These are phyloP conservation scores for Bothrops jararaca DNA, from an alignment of 2,113 vertebrate genomes.

Conservation along the genomic window DNA sequence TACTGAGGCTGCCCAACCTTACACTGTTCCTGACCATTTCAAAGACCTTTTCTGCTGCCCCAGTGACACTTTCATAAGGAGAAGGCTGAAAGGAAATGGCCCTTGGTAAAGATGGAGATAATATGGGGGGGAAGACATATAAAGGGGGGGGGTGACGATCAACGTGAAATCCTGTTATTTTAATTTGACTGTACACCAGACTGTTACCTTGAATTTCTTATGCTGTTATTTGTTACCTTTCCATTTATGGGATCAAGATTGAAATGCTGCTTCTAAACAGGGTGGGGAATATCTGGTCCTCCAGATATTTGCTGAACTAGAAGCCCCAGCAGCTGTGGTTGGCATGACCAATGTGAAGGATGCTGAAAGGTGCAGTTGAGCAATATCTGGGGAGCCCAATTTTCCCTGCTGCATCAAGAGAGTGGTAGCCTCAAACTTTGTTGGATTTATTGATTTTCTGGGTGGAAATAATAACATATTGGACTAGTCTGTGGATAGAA, in stretches of 20 bases:
- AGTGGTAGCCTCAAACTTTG: not conserved
- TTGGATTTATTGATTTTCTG: not conserved
- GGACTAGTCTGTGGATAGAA: not conserved
- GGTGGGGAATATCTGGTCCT: not conserved
- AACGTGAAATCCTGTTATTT: not conserved
- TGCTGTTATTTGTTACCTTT: not conserved
- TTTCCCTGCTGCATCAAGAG: not conserved
- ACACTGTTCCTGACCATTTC: not conserved
- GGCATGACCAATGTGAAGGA: not conserved
- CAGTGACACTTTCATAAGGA: not conserved
- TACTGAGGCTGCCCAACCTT: not conserved
- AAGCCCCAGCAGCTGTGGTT: not conserved
- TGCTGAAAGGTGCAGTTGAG: not conserved
- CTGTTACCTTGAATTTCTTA: not conserved
- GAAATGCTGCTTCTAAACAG: not conserved
- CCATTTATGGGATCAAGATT: no score
- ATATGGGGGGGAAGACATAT: not conserved
- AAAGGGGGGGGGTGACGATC: not conserved
- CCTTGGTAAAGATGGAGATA: not conserved
- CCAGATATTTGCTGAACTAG: not conserved
- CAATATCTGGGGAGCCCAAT: not conserved
- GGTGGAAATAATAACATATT: not conserved
- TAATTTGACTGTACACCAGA: not conserved
- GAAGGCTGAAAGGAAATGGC: not conserved
- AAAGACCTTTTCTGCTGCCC: not conserved